phyloP scores from a whole-genome alignment of 2,797 vertebrate species.

The Otolemur crassicaudatus region DNA sequence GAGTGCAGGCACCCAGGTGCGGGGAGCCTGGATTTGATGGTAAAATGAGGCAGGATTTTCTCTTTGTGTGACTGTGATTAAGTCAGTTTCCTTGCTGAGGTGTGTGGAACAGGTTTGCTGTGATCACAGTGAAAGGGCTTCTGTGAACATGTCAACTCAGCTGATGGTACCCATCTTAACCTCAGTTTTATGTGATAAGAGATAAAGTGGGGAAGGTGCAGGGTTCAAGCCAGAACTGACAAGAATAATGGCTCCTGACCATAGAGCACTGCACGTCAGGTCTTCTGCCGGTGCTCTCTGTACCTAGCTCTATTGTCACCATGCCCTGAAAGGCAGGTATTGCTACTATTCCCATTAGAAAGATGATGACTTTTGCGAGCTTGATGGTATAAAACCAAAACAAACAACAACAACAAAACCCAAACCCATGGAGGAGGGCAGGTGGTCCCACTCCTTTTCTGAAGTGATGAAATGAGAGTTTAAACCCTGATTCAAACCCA shows the following conservation, averaged over 20 bases:
- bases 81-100: neutral
- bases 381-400: neutral
- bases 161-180: neutral
- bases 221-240: neutral
- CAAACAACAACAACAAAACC: neutral
- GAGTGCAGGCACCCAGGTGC: neutral
- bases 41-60: neutral
- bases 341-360: neutral
- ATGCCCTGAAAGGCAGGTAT: neutral
- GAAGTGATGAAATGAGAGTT: neutral
- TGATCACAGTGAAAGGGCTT: neutral
- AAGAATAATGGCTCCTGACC: neutral
- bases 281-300: neutral
- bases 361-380: neutral
- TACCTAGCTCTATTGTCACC: neutral
- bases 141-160: neutral
- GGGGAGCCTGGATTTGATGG: neutral
- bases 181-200: neutral
- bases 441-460: neutral
- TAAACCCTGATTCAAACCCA: neutral
- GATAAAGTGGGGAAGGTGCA: neutral
- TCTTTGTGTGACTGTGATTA: neutral
- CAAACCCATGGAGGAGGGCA: neutral
- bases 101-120: neutral
- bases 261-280: fast-evolving